Percentiles rank a stretch among this genome's conserved stretches.
phyloP scores from a whole-genome alignment of 2,113 vertebrate genomes.

The Gorsachius goisagi region DNA sequence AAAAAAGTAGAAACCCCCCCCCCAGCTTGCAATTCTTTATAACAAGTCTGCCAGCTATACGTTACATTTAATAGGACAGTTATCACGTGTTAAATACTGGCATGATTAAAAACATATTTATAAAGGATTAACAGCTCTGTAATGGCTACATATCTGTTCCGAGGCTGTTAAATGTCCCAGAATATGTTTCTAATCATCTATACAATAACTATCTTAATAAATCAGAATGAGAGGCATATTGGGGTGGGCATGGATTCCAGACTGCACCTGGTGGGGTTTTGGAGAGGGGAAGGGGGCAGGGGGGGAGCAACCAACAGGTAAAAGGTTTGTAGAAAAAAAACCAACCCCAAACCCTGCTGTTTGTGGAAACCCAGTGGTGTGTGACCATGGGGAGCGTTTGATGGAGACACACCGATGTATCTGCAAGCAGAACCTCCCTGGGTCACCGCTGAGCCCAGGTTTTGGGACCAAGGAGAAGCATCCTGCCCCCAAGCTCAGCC shows the following conservation, averaged over 20 bases:
- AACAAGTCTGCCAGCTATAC: background rate
- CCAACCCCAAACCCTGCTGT: background rate
- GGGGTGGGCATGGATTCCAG: background rate
- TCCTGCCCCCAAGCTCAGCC: background rate
- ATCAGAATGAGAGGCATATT: constrained; percentile 38
- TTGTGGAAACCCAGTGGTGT: rapidly evolving
- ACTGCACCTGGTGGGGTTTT: background rate
- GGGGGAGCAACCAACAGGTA: background rate
- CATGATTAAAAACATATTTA: constrained; percentile 69
- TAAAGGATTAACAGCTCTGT: constrained; percentile 66
- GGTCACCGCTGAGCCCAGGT: background rate
- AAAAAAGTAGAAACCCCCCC: too few species aligned
- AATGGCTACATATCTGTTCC: constrained; percentile 37
- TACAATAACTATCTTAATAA: constrained; percentile 44
- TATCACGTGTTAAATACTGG: constrained; percentile 31
- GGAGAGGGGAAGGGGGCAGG: background rate
- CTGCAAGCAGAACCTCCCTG: background rate
- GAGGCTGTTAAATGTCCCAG: constrained; percentile 14
- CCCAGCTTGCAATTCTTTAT: background rate
- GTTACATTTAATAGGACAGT: constrained; percentile 47
- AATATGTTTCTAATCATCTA: constrained; percentile 59
- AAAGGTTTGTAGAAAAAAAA: background rate
- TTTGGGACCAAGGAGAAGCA: background rate
- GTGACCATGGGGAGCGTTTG: rapidly evolving
- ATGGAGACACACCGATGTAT: background rate